These are phyloP conservation scores for Trigoniulus corallinus DNA, from an alignment of 1,140 invertebrate genomes.

Conservation along the genomic window DNA sequence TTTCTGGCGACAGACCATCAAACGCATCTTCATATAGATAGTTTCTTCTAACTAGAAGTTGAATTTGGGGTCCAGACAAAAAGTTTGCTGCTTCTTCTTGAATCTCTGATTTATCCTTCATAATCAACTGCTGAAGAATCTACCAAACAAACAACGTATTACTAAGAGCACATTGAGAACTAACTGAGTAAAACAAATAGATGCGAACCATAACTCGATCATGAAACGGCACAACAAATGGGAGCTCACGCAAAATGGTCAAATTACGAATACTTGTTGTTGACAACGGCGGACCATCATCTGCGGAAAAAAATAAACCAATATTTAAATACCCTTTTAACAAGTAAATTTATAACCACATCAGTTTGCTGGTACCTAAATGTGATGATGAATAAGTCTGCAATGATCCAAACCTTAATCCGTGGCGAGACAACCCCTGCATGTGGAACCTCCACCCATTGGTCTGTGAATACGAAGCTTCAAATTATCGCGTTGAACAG, in stretches of 20 bases:
- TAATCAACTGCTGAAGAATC: slow-evolving; percentile 54
- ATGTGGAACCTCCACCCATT: too few species aligned
- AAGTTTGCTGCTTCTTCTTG: slow-evolving; percentile 55
- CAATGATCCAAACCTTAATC: too few species aligned
- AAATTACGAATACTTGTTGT: slow-evolving; percentile 73
- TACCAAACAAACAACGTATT: slow-evolving; percentile 25
- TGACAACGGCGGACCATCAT: slow-evolving; percentile 64
- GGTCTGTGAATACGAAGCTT: too few species aligned
- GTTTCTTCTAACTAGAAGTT: slow-evolving; percentile 65
- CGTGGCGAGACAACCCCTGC: too few species aligned
- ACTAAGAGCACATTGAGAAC: neutral
- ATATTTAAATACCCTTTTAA: neutral
- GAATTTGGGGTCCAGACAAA: slow-evolving; percentile 53
- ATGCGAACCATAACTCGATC: slow-evolving; percentile 47
- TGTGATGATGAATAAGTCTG: too few species aligned
- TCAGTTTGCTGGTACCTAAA: too few species aligned
- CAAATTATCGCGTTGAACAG: too few species aligned
- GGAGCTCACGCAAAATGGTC: slow-evolving; percentile 75
- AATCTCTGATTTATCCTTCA: slow-evolving; percentile 45
- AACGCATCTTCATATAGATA: slow-evolving; percentile 96
- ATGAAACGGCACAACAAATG: slow-evolving; percentile 81
- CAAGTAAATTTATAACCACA: too few species aligned
- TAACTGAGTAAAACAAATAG: slow-evolving; percentile 9
- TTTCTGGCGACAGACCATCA: slow-evolving; percentile 76
- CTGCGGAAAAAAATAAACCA: slow-evolving; percentile 21